Conservation (phyloP, 2,888 invertebrate species). For the Acronicta aceris region DNA sequence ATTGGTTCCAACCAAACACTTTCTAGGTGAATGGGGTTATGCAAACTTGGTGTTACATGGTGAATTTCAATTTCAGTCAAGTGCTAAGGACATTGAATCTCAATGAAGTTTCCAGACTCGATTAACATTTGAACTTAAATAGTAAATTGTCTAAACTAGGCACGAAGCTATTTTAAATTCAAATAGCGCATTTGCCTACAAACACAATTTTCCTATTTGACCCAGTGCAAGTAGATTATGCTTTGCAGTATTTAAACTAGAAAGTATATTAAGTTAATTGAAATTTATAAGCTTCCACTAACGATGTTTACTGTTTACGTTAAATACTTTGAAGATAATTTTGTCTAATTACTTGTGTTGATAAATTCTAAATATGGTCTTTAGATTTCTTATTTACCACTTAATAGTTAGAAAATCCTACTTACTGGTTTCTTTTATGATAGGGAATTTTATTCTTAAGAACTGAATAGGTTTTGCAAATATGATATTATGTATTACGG, state of each 20-base stretch:
- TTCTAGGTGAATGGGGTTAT: slow-evolving; percentile 84
- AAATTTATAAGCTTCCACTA: slow-evolving; percentile 40
- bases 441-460: too few species aligned
- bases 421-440: too few species aligned
- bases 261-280: slow-evolving; percentile 48
- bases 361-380: neutral
- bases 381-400: slow-evolving; percentile 2
- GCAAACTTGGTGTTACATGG: slow-evolving; percentile 83
- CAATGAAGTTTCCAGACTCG: slow-evolving; percentile 69
- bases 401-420: neutral
- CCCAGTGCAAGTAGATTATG: slow-evolving; percentile 25
- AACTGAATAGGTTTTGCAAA: too few species aligned
- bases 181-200: slow-evolving; percentile 50
- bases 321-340: slow-evolving; percentile 27
- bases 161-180: slow-evolving; percentile 55
- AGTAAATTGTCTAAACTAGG: slow-evolving; percentile 54
- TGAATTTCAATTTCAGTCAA: slow-evolving; percentile 84
- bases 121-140: slow-evolving; percentile 61
- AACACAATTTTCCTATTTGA: slow-evolving; percentile 51
- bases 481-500: too few species aligned
- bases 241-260: slow-evolving; percentile 38
- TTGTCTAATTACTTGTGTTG: slow-evolving; percentile 19
- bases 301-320: slow-evolving; percentile 20
- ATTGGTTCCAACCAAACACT: slow-evolving; percentile 78
- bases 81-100: slow-evolving; percentile 69